Evolutionary conservation across 2,113 vertebrate genomes (phyloP).

Genomic region (Cettia cetti): DNA sequence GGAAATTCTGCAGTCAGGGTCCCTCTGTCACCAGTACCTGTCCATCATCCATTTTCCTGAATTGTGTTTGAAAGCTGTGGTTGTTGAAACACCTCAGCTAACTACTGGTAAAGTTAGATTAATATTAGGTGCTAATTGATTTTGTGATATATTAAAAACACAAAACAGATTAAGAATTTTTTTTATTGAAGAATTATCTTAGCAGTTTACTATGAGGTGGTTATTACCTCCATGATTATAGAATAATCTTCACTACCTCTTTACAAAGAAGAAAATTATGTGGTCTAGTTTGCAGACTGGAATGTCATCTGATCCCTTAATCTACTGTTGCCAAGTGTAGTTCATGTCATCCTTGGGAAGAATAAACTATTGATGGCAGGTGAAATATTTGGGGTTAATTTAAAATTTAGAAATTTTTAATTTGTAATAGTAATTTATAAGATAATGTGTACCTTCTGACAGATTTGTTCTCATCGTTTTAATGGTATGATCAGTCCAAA

Average conservation of each 20-base stretch:
- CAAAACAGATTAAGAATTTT: background rate
- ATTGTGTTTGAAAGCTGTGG: background rate
- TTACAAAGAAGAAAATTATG: background rate
- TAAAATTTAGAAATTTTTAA: background rate
- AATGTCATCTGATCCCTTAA: background rate
- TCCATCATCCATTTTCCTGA: background rate
- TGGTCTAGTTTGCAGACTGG: background rate
- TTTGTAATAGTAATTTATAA: background rate
- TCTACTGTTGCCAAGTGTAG: background rate
- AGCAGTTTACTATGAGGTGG: background rate
- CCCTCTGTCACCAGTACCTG: fast-evolving
- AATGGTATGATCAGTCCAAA: background rate
- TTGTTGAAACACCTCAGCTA: background rate
- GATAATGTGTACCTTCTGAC: background rate
- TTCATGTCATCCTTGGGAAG: background rate
- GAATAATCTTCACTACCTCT: background rate
- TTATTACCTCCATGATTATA: background rate
- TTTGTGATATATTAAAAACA: background rate
- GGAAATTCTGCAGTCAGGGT: background rate
- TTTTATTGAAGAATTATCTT: background rate
- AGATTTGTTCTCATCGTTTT: background rate
- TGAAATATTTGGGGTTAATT: conserved; percentile 6
- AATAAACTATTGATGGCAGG: background rate
- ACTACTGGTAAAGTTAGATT: background rate
- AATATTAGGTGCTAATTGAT: background rate